Percentiles rank a stretch among this genome's conserved stretches.
These are phyloP conservation scores for Ariopsis seemanni DNA, from an alignment of 2,113 vertebrate species.

Conservation along the genomic window DNA sequence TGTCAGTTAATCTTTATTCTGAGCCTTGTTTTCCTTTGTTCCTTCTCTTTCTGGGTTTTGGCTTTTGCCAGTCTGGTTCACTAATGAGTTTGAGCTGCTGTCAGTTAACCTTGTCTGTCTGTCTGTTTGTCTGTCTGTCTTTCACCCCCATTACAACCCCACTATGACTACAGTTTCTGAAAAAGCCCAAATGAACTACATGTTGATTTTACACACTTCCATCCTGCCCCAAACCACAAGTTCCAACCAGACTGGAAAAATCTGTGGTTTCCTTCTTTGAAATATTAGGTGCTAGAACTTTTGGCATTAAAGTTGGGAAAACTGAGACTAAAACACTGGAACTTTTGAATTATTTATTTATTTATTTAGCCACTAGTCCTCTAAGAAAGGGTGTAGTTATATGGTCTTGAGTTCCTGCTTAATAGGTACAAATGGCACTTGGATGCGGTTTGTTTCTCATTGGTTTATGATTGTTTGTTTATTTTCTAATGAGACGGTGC, in stretches of 20 bases:
- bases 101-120: background rate
- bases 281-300: background rate
- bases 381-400: background rate
- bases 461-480: background rate
- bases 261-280: background rate
- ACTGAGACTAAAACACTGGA: background rate
- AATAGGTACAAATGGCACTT: background rate
- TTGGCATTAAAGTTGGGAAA: background rate
- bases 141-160: background rate
- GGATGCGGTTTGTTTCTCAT: background rate
- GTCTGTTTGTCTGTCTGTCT: background rate
- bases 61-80: background rate
- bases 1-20: background rate
- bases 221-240: background rate
- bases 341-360: too few relatives aligned
- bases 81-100: background rate
- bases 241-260: background rate
- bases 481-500: background rate
- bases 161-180: background rate
- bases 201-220: background rate
- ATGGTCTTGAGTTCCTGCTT: background rate
- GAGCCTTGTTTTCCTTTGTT: too few relatives aligned
- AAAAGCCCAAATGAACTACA: background rate
- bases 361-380: background rate
- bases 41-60: background rate